Conservation (phyloP, 1,140 invertebrate genomes). For the Drosophila serrata region DNA sequence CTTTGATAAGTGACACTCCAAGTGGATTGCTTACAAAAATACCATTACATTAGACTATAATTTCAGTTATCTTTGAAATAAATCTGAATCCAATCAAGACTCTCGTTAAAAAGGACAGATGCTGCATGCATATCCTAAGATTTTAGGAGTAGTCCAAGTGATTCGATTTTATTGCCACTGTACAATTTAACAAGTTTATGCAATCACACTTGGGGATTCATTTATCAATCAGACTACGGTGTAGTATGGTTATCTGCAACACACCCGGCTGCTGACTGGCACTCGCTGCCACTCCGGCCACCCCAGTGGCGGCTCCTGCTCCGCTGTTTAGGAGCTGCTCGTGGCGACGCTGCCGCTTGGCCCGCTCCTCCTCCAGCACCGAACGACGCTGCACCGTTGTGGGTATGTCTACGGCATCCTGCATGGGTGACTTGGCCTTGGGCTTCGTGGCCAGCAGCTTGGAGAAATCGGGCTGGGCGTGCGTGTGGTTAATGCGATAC, state of each 20-base stretch:
- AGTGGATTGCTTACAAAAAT: conserved; percentile 8
- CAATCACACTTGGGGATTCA: conserved; percentile 22
- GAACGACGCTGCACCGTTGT: conserved; percentile 75
- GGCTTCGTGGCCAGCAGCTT: conserved; percentile 79
- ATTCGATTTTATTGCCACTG: conserved; percentile 27
- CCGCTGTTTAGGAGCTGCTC: conserved; percentile 65
- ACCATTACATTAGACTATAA: no score
- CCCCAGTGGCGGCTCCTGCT: conserved; percentile 16
- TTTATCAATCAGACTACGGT: conserved; percentile 16
- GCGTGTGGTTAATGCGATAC: conserved; percentile 70
- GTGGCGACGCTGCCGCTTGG: conserved; percentile 77
- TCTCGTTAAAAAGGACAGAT: neutral
- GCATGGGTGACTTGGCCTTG: conserved; percentile 82
- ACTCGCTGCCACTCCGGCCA: conserved; percentile 24
- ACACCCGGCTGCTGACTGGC: conserved; percentile 54
- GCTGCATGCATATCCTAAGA: neutral
- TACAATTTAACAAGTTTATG: conserved; percentile 35
- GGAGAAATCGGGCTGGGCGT: conserved; percentile 80
- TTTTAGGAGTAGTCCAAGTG: neutral
- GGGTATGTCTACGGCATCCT: conserved; percentile 77
- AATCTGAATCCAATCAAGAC: no score
- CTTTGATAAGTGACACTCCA: neutral
- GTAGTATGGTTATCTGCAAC: conserved; percentile 66
- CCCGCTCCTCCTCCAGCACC: conserved; percentile 78
- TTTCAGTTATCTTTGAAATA: neutral